These are phyloP conservation scores for Nudaria mundana DNA, from an alignment of 2,888 invertebrate species.

Conservation along the genomic window DNA sequence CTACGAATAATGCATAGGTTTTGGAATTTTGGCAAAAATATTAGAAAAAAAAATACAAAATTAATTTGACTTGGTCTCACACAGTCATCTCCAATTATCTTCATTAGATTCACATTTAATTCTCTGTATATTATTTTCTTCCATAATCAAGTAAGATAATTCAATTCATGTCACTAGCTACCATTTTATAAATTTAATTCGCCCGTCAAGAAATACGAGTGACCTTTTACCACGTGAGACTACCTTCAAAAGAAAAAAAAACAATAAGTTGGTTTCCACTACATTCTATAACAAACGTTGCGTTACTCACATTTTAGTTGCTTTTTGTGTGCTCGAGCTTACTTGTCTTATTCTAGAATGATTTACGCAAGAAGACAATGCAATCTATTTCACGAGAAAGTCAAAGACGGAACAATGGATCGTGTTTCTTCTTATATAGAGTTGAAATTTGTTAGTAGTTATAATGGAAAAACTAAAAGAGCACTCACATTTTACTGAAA, in stretches of 20 bases:
- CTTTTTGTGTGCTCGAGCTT: conserved; percentile 33
- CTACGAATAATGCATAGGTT: too few species aligned
- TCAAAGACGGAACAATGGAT: conserved; percentile 21
- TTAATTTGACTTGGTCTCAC: not conserved
- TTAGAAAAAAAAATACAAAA: too few species aligned
- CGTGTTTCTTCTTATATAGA: conserved; percentile 21
- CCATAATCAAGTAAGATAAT: conserved; percentile 23
- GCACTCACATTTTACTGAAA: conserved; percentile 76
- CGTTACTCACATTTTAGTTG: conserved; percentile 28
- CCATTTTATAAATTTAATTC: conserved; percentile 57
- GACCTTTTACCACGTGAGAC: conserved; percentile 63
- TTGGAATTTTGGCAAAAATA: too few species aligned
- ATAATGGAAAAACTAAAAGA: conserved; percentile 52
- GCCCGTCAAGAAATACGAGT: conserved; percentile 53
- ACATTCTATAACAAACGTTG: conserved; percentile 33
- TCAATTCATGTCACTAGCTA: conserved; percentile 24
- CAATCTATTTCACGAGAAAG: conserved; percentile 64
- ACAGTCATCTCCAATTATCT: not conserved
- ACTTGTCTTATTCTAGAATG: conserved; percentile 60
- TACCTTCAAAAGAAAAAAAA: conserved; percentile 23
- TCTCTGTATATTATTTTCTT: not conserved
- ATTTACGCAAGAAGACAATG: conserved; percentile 75
- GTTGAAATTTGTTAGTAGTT: conserved; percentile 30
- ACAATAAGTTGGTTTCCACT: conserved; percentile 18
- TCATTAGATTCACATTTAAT: not conserved